Conservation (phyloP, 2,113 vertebrate genomes). For the Muntiacus reevesi region DNA sequence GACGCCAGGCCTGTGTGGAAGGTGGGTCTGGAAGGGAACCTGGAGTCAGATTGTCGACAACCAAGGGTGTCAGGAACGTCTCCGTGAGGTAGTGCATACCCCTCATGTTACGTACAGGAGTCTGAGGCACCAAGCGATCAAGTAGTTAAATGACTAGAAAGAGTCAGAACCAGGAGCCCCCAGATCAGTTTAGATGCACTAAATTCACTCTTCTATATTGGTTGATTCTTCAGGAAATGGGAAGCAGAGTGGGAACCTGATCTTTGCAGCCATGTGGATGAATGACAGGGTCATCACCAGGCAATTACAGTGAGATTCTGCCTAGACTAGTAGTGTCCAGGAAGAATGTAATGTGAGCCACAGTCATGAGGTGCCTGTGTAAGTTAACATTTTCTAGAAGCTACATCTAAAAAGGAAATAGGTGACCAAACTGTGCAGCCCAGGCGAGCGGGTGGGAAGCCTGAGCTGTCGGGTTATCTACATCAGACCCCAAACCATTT, state of each 20-base stretch:
- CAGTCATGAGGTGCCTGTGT: neutral
- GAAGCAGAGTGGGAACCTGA: neutral
- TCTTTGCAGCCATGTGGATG: neutral
- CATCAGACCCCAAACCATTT: neutral
- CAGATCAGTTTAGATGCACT: neutral
- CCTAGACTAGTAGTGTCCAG: neutral
- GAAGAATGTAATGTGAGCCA: neutral
- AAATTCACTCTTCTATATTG: neutral
- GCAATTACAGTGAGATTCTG: neutral
- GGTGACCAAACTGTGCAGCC: neutral
- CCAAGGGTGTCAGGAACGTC: neutral
- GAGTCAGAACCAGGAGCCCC: neutral
- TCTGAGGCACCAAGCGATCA: neutral
- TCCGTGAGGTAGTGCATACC: rapidly evolving
- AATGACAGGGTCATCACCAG: neutral
- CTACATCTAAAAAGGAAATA: neutral
- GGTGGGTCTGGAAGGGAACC: neutral
- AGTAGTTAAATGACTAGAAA: neutral
- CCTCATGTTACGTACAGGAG: neutral
- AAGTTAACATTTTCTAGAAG: neutral
- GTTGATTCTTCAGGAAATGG: neutral
- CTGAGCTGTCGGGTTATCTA: neutral
- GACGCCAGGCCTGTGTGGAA: neutral
- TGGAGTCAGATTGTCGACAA: neutral
- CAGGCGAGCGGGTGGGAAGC: neutral